Percentiles rank a stretch among this genome's conserved stretches.
Conservation (phyloP, 2,797 vertebrate genomes). For the Ctenopoma multispine region DNA sequence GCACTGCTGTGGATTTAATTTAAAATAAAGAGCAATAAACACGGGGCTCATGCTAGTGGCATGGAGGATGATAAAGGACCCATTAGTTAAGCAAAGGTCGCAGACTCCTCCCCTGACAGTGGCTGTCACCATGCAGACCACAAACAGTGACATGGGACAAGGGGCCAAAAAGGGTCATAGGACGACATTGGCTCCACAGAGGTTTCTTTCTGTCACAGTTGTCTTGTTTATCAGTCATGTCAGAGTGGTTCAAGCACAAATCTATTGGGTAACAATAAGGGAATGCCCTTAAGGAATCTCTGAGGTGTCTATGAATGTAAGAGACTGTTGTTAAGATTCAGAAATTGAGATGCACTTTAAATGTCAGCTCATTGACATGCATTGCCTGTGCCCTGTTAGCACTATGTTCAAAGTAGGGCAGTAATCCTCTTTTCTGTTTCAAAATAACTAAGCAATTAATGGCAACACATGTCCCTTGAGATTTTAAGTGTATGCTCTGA, state of each 20-base stretch:
- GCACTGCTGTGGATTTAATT: slow-evolving; percentile 82
- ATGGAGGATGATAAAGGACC: slow-evolving; percentile 80
- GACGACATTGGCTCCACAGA: slow-evolving; percentile 48
- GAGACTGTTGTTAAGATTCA: slow-evolving; percentile 76
- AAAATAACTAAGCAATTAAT: slow-evolving; percentile 15
- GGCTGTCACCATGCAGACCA: slow-evolving; percentile 73
- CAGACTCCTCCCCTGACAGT: slow-evolving; percentile 80
- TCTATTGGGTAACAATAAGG: slow-evolving; percentile 53
- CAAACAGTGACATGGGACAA: slow-evolving; percentile 62
- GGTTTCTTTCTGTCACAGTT: slow-evolving; percentile 56
- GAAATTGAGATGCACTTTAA: slow-evolving; percentile 75
- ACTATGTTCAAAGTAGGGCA: slow-evolving; percentile 12
- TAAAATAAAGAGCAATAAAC: slow-evolving; percentile 86
- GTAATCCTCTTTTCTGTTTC: slow-evolving; percentile 6
- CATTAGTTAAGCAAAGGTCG: slow-evolving; percentile 91
- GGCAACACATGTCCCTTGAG: slow-evolving; percentile 13
- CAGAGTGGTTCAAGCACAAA: slow-evolving; percentile 81
- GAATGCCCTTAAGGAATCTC: slow-evolving; percentile 23
- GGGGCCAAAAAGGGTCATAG: slow-evolving; percentile 79
- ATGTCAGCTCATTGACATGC: slow-evolving; percentile 48
- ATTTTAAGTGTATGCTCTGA: slow-evolving; percentile 1
- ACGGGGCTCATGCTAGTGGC: slow-evolving; percentile 65
- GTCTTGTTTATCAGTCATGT: slow-evolving; percentile 82
- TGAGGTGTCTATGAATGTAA: slow-evolving; percentile 36
- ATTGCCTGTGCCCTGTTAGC: slow-evolving; percentile 12